Evolutionary conservation across 2,888 invertebrate species (phyloP).

Genomic region (Timema podura): DNA sequence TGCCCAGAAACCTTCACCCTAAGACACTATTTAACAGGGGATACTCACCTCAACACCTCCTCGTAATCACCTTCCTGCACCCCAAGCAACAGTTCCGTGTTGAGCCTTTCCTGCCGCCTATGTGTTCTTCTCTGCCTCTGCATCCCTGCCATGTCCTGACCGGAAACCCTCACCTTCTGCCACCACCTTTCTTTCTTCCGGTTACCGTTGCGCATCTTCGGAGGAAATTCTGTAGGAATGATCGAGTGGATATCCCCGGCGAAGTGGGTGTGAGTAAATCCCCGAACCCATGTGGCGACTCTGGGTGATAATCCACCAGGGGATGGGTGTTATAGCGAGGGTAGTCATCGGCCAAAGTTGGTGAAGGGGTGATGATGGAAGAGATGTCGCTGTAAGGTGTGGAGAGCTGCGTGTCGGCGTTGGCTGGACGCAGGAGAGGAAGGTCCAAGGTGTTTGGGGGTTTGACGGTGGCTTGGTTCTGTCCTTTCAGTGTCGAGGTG

Average conservation of each 20-base stretch:
- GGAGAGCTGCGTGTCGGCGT: too few species aligned
- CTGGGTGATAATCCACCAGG: background rate
- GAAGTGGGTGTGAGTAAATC: background rate
- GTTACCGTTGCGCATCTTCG: background rate
- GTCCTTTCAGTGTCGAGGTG: too few species aligned
- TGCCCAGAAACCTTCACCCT: too few species aligned
- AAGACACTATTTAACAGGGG: too few species aligned
- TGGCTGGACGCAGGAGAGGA: too few species aligned
- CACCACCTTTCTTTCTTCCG: background rate
- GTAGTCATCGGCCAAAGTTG: too few species aligned
- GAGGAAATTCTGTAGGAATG: background rate
- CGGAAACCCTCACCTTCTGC: background rate
- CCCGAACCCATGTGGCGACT: background rate
- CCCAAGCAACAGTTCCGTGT: constrained; percentile 50
- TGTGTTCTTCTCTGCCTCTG: constrained; percentile 43
- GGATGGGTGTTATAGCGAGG: too few species aligned
- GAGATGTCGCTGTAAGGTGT: too few species aligned
- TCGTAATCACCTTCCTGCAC: constrained; percentile 45
- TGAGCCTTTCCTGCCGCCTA: constrained; percentile 47
- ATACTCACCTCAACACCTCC: constrained; percentile 44
- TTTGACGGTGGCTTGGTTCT: too few species aligned
- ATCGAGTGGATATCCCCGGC: background rate
- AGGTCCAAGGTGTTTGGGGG: too few species aligned
- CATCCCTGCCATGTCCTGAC: background rate
- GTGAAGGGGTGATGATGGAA: too few species aligned